Evolutionary conservation across 92 coral and sea anemone species (phyloP), one percentile per base, ranked within the genome.

Genomic region (Bergia sp.): DNA sequence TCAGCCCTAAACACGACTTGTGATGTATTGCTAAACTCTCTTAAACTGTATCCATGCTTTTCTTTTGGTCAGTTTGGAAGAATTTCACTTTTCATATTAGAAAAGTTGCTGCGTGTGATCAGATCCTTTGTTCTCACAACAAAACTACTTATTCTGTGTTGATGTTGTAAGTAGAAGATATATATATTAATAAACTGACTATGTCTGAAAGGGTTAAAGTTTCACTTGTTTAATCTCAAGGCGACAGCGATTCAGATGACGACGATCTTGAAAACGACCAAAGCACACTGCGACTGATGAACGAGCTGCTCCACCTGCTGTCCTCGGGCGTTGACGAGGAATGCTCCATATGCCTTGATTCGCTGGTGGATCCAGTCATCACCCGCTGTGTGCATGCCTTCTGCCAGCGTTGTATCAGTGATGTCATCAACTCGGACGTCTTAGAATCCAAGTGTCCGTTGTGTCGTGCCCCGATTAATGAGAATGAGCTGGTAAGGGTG

Each of bases 331-430:
- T 91, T 37, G 94, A 93, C 86, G 98, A 95, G 87, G 98, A 95
- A 74, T 95, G 98, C 76, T 93, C 98, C 44, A 88, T 95, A 11
- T 95, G 98, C 86, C 86, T 95, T 39, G 98, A 95, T 45, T 90
- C 98, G 2, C 88, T 95, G 37, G 96, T 89, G 71, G 96, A 95
- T 5, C 96, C 98, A 0, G 96, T 92, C 76, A 94, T 95, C 82
- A 95, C 98, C 4, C 94, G 94, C 20, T 95, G 98, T 92, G 98
- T 93, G 43, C 98, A 95, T 86, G 98, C 93, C 36, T 95, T 95
- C 79, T 95, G 98, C 23, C 88, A 87, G 65, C 92, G 80, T 5
- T 95, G 98, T 81, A 93, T 95, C 86, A 89, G 78, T 86, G 98
- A 95, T 78, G 96, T 95, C 78, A 81, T 95, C 50, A 69, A 91